phyloP scores from a whole-genome alignment of 2,113 vertebrate genomes.

The Ammospiza nelsoni region DNA sequence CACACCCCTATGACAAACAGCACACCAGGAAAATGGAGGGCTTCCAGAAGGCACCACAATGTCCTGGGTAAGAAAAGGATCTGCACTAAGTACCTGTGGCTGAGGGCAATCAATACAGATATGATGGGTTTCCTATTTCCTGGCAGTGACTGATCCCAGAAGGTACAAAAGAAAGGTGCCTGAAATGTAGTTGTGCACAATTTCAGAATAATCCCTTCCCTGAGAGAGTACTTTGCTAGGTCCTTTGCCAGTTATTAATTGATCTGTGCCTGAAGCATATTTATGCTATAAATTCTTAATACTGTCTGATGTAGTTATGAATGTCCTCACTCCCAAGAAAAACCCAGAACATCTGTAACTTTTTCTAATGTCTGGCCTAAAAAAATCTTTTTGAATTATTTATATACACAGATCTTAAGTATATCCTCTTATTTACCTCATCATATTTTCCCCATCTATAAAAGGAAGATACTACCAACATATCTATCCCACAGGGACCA shows the following conservation, averaged over 20 bases:
- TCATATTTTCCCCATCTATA: neutral
- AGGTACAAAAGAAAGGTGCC: neutral
- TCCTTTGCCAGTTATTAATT: constrained; percentile 16
- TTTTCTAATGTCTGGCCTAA: neutral
- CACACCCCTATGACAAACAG: neutral
- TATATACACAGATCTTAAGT: neutral
- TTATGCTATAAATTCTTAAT: constrained; percentile 44
- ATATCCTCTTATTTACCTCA: constrained; percentile 1
- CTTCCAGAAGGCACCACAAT: neutral
- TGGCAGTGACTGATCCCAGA: neutral
- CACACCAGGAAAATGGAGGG: neutral
- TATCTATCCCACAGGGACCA: neutral
- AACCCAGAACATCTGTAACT: neutral
- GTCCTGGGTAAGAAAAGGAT: neutral
- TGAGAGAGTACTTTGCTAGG: neutral
- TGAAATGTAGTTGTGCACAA: neutral
- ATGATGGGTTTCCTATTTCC: neutral
- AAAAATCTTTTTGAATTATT: neutral
- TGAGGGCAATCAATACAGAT: neutral
- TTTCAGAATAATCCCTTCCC: neutral
- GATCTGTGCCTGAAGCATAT: neutral
- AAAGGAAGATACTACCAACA: neutral
- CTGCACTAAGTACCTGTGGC: neutral
- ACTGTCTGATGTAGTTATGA: neutral
- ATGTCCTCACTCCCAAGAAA: neutral